Base-by-base conservation (phyloP, 2,888 invertebrate genomes). In the Silvanus unidentatus region DNA sequence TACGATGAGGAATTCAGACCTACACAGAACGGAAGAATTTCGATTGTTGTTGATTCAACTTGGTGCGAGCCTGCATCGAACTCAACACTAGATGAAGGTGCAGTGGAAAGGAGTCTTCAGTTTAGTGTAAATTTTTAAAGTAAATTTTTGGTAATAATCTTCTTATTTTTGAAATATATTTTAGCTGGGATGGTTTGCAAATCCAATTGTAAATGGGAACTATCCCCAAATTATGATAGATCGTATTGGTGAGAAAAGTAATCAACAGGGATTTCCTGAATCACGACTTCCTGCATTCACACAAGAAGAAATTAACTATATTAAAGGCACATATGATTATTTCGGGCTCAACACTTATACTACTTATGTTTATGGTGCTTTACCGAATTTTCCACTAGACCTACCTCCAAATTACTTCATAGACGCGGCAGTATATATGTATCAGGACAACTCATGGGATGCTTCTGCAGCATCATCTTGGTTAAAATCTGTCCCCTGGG, bases 271-370 rank as follows among this genome's bases (percentile, higher is more conserved):
- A 14, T 81, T 75, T 53, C 59, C 69, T 0, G 69, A 75, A n/a
- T 82, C 84, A 0, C 75, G 84, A 8, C 70, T 86, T 5, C 84
- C 85, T 0, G 62, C 60, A 44, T 82, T 85, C 58, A 80, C 78
- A 0, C 12, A 57, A 0, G 73, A 78, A 16, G 84, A 87, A 71
- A 71, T 84, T 2, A 62, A 71, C 6, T 70, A 73, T 42, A 77
- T 88, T 16, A 70, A 68, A 16, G 81, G 77, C 0, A 79, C 86
- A 0, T 74, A 75, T 1, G 88, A 90, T 64, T 86, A 83, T 67
- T 73, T 88, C 42, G 88, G 86, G 1, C 64, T 88, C n/a, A 89
- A 89, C 63, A 77, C 82, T 42, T 90, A 89, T 62, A 81, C 85
- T 0, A 75, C 81, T 0, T 70, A n/a, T n/a, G n/a, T n/a, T n/a